Evolutionary conservation across 2,888 invertebrate genomes (phyloP), one percentile per base, ranked within the genome.

Genomic region (Teleogryllus oceanicus): DNA sequence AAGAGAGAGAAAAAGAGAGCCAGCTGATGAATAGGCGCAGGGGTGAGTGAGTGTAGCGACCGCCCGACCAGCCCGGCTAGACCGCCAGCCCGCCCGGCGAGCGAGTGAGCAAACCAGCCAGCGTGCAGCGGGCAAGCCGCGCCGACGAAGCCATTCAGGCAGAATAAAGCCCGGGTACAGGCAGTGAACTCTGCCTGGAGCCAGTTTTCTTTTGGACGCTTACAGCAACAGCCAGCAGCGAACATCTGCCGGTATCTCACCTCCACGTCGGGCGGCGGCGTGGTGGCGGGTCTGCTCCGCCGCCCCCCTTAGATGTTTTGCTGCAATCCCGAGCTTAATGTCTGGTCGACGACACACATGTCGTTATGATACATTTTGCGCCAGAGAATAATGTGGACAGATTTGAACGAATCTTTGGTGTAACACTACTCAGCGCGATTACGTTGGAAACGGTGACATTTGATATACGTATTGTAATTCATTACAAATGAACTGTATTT

Each of bases 221-320:
- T 13, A n/a, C 13, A 62, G 16, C 62, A n/a, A 16, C n/a, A n/a
- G 62, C 62, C 62, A 62, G 62, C n/a, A 13, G 62, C 16, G 62
- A 62, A 62, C 62, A 62, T 62, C 62, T 62, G 62, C 62, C 62
- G 62, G 62, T 62, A 62, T 62, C 62, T 62, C 62, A 62, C 62
- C 62, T 62, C 62, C 37, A n/a, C 62, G 62, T 62, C 62, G 16
- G 37, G 62, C 62, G 62, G 62, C 24, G 24, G 24, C 24, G 24
- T 24, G 24, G 24, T 24, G 24, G 24, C n/a, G n/a, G 62, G 13
- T 11, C n/a, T n/a, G 62, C 62, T 13, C n/a, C 13, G 62, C 62
- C 62, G 0, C 62, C 62, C 24, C 37, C 37, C 37, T 8, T 37
- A 37, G 0, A 37, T 37, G 37, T 37, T 37, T 37, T 37, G 37